Evolutionary conservation across 2,113 vertebrate genomes (phyloP).

Genomic region (Haemorhous mexicanus): DNA sequence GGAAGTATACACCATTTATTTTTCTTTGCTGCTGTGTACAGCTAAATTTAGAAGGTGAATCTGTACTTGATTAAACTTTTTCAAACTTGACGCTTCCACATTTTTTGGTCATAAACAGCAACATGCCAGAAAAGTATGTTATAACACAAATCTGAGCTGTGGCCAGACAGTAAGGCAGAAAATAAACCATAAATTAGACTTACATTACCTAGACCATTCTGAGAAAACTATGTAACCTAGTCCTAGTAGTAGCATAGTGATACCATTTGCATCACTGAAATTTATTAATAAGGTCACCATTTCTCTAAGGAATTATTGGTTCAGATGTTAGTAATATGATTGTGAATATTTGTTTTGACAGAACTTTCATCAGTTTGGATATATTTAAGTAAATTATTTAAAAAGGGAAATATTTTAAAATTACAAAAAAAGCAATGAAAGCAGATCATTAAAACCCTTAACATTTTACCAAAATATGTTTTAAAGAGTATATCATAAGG

Average conservation of each 20-base stretch:
- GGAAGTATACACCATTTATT: background rate
- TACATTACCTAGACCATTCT: background rate
- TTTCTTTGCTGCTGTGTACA: background rate
- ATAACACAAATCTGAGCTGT: background rate
- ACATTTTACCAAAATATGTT: background rate
- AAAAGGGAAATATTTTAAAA: background rate
- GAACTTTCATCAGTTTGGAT: background rate
- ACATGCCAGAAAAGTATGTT: background rate
- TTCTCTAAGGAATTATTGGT: background rate
- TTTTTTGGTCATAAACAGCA: background rate
- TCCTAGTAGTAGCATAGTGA: background rate
- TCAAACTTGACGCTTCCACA: background rate
- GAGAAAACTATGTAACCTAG: background rate
- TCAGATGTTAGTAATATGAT: background rate
- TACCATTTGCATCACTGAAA: background rate
- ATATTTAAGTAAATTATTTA: background rate
- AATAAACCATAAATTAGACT: constrained; percentile 14
- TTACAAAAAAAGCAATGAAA: background rate
- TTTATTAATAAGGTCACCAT: constrained; percentile 1
- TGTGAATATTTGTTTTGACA: constrained; percentile 9
- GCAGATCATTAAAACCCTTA: background rate
- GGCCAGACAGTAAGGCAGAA: background rate
- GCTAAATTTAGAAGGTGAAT: background rate
- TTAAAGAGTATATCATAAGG: background rate
- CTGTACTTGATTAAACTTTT: background rate